Base-by-base conservation (phyloP, 64 coral and sea anemone species). In the Acropora tenuis region DNA sequence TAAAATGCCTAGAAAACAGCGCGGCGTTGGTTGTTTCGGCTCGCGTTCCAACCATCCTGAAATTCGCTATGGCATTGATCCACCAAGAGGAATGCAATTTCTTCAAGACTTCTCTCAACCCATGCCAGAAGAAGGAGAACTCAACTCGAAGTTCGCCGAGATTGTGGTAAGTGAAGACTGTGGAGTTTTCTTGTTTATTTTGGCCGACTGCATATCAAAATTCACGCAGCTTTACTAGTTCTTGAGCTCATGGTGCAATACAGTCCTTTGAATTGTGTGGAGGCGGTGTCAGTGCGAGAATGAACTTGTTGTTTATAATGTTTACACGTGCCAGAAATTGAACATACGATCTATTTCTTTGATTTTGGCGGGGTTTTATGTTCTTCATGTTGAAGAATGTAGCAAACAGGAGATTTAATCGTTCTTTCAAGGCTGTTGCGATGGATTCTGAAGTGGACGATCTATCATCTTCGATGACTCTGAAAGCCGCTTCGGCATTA, bases 121-220 rank as follows among this genome's bases (percentile, higher is more conserved):
- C 43, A 99, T 99, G 97, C 97, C 97, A 40, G 97, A 99, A 83
- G 97, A 99, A 86, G 89, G 92, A 68, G 97, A 99, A 91, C 97
- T 99, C 52, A 99, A 99, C 76, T 84, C 87, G 48, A 99, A 93
- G 82, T 99, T 99, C 82, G 91, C 94, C 2, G 97, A 99, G 68
- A 89, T 99, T 88, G 97, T 99, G 97, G 97, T 99, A 96, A 84
- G 94, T 99, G 40, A 66, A 47, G 16, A 17, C 42, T 6, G 40
- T 5, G 17, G 13, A 47, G 30, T 10, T 78, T 55, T 78, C 69
- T 40, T 48, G 57, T 59, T 50, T 43, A 53, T 12, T 30, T 69
- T 85, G 11, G 77, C 13, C 16, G 45, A n/a, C 45, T 72, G 6
- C 44, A 6, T 13, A 41, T 52, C 6, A 48, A 83, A 45, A 41